phyloP scores from a whole-genome alignment of 2,888 invertebrate genomes.

The Andrena trimmerana region DNA sequence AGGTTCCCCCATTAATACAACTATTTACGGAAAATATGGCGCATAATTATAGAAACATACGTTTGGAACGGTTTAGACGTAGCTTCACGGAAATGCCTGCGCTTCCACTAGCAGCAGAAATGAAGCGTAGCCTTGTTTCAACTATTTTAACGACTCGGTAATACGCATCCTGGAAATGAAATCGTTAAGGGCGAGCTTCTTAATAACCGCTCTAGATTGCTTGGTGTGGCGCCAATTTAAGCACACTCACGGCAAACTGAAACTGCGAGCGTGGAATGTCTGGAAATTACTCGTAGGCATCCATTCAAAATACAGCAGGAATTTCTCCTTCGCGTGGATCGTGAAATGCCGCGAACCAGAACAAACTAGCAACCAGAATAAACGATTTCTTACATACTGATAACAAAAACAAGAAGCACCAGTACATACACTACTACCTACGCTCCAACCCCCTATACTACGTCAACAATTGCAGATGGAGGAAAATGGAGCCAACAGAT shows the following conservation, averaged over 20 bases:
- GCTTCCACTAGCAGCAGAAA: slow-evolving; percentile 1
- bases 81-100: not conserved
- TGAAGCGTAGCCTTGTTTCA: slow-evolving; percentile 28
- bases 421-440: not conserved
- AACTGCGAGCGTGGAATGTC: slow-evolving; percentile 32
- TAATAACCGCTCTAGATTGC: slow-evolving; percentile 41
- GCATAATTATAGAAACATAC: not conserved
- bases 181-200: slow-evolving; percentile 35
- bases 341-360: slow-evolving; percentile 15
- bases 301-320: slow-evolving; percentile 22
- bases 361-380: not conserved
- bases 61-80: not conserved
- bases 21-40: not conserved
- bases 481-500: too few species aligned
- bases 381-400: not conserved
- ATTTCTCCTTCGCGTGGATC: slow-evolving; percentile 1
- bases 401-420: not conserved
- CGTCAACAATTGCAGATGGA: too few species aligned
- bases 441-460: too few species aligned
- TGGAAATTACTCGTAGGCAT: slow-evolving; percentile 35
- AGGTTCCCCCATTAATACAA: not conserved
- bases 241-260: slow-evolving; percentile 24
- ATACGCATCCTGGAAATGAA: slow-evolving; percentile 31
- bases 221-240: slow-evolving; percentile 52
- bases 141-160: slow-evolving; percentile 39